These are phyloP conservation scores for Calyptommatus sinebrachiatus DNA, from an alignment of 2,113 vertebrate genomes.

Conservation along the genomic window DNA sequence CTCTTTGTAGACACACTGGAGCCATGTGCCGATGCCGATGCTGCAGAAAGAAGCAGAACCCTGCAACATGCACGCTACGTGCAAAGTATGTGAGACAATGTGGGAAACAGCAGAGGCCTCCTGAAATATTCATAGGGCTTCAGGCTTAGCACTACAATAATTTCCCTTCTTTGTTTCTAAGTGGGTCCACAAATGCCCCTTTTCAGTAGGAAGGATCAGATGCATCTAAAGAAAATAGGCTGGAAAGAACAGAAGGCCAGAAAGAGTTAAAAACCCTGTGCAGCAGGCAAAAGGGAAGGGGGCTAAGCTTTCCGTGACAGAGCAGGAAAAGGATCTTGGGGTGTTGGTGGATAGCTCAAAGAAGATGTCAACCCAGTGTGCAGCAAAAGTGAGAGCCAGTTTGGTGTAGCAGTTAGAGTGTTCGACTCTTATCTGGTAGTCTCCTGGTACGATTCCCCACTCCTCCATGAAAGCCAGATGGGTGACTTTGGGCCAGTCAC, in stretches of 20 bases:
- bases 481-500: no score
- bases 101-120: conserved; percentile 7
- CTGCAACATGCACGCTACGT: not conserved
- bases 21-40: not conserved
- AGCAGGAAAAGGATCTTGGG: no score
- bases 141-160: not conserved
- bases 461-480: no score
- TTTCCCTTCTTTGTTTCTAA: not conserved
- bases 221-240: not conserved
- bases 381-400: no score
- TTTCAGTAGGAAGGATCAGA: not conserved
- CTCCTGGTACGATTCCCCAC: no score
- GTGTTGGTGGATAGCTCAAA: no score
- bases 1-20: not conserved
- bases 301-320: no score
- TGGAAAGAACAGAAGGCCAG: not conserved
- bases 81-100: not conserved
- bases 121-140: conserved; percentile 30
- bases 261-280: not conserved
- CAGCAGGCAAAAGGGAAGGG: not conserved
- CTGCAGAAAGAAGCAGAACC: no score
- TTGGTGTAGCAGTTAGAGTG: no score
- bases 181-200: not conserved
- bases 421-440: no score
- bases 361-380: no score